phyloP scores from a whole-genome alignment of 92 coral and sea anemone genomes.

The Chrysogorgia sp. region DNA sequence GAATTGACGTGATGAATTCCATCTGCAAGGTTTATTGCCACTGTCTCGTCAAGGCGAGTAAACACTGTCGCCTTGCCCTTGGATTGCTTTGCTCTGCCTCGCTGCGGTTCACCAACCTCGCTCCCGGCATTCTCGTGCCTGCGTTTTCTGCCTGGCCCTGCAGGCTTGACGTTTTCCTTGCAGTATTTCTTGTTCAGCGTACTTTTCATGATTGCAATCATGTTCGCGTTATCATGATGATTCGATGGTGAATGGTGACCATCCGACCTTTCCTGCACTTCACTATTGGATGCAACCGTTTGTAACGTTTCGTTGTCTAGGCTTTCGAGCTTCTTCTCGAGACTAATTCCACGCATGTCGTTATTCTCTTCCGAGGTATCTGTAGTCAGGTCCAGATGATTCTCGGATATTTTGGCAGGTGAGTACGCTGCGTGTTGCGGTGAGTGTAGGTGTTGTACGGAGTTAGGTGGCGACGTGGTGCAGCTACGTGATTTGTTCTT shows the following conservation, averaged over 20 bases:
- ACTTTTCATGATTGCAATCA: constrained; percentile 10
- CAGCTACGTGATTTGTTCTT: no score
- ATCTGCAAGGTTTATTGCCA: constrained; percentile 41
- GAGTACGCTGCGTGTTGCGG: no score
- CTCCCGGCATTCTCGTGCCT: not conserved
- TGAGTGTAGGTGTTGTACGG: no score
- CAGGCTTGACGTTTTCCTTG: constrained; percentile 32
- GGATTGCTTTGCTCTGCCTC: constrained; percentile 1
- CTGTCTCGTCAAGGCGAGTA: constrained; percentile 26
- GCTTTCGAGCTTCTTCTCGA: not conserved
- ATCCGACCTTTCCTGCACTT: not conserved
- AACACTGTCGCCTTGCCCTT: constrained; percentile 34
- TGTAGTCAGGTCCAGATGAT: no score
- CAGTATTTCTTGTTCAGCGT: constrained; percentile 22
- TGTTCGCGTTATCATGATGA: not conserved
- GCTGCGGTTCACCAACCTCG: constrained; percentile 12
- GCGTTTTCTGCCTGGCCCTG: not conserved
- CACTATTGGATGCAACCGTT: not conserved
- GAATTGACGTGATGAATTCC: constrained; percentile 49
- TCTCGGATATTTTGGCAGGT: no score
- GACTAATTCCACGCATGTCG: no score
- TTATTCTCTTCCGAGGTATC: no score
- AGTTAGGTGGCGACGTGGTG: no score
- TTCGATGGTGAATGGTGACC: not conserved
- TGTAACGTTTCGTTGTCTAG: not conserved